Percentiles rank a stretch among this genome's conserved stretches.
Evolutionary conservation across 2,113 vertebrate species (phyloP).

Genomic region (Eleginops maclovinus): DNA sequence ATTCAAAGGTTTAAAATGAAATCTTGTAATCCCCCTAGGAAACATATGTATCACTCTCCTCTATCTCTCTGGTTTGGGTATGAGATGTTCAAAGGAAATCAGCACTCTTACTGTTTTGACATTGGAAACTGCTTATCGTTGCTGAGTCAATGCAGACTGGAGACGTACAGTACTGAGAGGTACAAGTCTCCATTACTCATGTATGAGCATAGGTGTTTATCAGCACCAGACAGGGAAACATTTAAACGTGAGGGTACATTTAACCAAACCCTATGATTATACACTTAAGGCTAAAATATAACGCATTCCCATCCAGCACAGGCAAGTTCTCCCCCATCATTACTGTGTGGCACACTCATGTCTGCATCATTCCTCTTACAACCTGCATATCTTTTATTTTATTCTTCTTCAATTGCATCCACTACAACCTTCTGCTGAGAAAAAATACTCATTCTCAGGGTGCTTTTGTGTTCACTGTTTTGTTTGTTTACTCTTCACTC

Average conservation of each 20-base stretch:
- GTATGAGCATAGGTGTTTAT: conserved; percentile 74
- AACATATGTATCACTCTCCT: background rate
- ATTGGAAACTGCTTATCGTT: conserved; percentile 6
- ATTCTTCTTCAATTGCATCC: conserved; percentile 35
- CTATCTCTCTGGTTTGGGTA: background rate
- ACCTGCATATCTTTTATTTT: conserved; percentile 1
- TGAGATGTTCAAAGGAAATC: conserved; percentile 9
- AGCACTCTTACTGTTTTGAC: background rate
- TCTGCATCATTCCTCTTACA: conserved; percentile 23
- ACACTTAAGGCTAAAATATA: conserved; percentile 81
- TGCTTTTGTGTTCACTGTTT: background rate
- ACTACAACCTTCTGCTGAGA: conserved; percentile 6
- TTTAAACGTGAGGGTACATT: conserved; percentile 72
- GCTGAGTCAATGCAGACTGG: conserved; percentile 45
- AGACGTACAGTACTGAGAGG: conserved; percentile 21
- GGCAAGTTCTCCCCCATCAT: conserved; percentile 63
- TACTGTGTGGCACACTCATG: conserved; percentile 44
- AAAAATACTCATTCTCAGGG: background rate
- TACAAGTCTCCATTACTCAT: conserved; percentile 44
- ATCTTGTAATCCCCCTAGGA: background rate
- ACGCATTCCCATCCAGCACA: conserved; percentile 76
- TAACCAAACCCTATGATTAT: conserved; percentile 80
- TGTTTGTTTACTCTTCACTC: background rate
- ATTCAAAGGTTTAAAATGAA: background rate
- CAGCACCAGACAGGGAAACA: conserved; percentile 78